These are phyloP conservation scores for Augochlora pura DNA, from an alignment of 1,140 invertebrate species.

Conservation along the genomic window DNA sequence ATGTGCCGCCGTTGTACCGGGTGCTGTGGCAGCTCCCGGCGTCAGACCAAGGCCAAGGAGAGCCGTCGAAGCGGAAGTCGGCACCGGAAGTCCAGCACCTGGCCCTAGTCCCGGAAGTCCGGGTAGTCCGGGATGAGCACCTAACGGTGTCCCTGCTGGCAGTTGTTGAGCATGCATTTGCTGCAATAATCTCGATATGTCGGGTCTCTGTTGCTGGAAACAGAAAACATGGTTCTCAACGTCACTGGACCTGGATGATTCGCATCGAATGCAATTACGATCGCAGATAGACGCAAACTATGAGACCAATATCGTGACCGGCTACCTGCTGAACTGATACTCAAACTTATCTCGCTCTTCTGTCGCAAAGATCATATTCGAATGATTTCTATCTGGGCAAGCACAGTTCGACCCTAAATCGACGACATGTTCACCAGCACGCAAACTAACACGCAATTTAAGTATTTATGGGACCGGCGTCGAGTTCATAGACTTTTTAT, in stretches of 20 bases:
- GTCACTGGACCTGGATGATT: not conserved
- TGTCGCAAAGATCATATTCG: too few species aligned
- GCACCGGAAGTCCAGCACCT: constrained; percentile 76
- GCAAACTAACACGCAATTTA: too few species aligned
- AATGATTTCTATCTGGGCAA: too few species aligned
- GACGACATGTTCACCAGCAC: too few species aligned
- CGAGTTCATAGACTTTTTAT: too few species aligned
- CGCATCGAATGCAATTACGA: too few species aligned
- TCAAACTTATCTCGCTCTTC: too few species aligned
- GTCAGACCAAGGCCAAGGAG: constrained; percentile 78
- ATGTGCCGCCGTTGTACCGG: constrained; percentile 79
- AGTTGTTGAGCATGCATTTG: constrained; percentile 96
- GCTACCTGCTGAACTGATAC: too few species aligned
- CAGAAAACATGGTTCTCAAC: not conserved
- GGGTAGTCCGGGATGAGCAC: constrained; percentile 80
- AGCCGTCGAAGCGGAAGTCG: constrained; percentile 75
- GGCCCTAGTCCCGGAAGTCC: constrained; percentile 76
- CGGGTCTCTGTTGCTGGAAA: constrained; percentile 88
- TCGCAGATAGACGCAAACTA: too few species aligned
- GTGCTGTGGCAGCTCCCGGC: constrained; percentile 80
- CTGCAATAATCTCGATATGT: constrained; percentile 88
- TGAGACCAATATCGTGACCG: too few species aligned
- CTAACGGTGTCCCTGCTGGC: constrained; percentile 88
- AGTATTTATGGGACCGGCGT: too few species aligned
- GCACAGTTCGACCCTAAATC: too few species aligned